Conservation (phyloP, 2,113 vertebrate species). For the Atrichornis clamosus region DNA sequence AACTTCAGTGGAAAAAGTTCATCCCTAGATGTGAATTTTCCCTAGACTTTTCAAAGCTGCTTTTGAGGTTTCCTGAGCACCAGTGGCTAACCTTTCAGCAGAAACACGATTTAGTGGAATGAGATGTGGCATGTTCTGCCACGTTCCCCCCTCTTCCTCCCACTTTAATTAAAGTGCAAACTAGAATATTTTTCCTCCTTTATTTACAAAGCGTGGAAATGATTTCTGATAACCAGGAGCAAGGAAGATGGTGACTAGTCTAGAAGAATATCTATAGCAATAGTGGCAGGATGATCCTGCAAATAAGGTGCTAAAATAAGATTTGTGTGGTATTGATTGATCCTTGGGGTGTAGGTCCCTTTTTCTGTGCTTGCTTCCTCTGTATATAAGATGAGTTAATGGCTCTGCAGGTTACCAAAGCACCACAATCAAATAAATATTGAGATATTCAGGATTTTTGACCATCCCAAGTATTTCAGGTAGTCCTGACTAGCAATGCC, state of each 20-base stretch:
- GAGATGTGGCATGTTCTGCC: not conserved
- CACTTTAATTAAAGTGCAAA: not conserved
- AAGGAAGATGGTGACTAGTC: not conserved
- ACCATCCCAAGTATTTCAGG: not conserved
- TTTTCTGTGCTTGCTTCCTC: not conserved
- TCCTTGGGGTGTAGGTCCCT: not conserved
- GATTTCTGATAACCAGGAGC: not conserved
- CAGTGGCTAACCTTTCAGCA: not conserved
- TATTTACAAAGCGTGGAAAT: not conserved
- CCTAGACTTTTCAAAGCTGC: not conserved
- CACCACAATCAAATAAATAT: not conserved
- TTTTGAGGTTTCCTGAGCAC: not conserved
- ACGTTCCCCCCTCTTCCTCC: not conserved
- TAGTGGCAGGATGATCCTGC: not conserved
- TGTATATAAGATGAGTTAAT: not conserved
- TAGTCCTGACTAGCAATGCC: not conserved
- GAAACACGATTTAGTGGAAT: not conserved
- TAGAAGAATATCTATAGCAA: not conserved
- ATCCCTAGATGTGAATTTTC: not conserved
- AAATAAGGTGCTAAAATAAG: not conserved
- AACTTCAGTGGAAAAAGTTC: not conserved
- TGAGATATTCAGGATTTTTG: not conserved
- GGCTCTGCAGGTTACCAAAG: not conserved
- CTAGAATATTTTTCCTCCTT: not conserved
- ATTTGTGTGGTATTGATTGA: not conserved